Percentiles rank a stretch among this genome's conserved stretches.
These are phyloP conservation scores for Troglohyphantes excavatus DNA, from an alignment of 2,888 invertebrate genomes.

Conservation along the genomic window DNA sequence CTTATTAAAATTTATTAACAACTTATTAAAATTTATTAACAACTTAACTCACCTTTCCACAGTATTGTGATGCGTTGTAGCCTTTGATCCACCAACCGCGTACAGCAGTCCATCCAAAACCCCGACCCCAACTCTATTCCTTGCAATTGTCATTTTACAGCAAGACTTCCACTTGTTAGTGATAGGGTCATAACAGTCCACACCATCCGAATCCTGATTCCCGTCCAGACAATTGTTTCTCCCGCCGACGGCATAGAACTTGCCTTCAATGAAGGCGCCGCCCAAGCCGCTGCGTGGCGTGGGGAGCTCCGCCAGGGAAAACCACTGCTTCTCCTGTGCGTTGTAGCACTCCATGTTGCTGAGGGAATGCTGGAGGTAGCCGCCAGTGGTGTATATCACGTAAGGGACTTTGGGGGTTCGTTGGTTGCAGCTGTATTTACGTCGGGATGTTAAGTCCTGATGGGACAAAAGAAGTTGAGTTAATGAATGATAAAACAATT, in stretches of 20 bases:
- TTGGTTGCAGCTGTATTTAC: slow-evolving; percentile 91
- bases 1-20: no score
- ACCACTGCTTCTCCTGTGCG: slow-evolving; percentile 92
- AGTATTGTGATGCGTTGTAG: slow-evolving; percentile 91
- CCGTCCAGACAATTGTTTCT: slow-evolving; percentile 93
- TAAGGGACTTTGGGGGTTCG: slow-evolving; percentile 93
- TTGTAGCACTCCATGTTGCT: slow-evolving; percentile 94
- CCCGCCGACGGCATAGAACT: slow-evolving; percentile 96
- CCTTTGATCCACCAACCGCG: slow-evolving; percentile 95
- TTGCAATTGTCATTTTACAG: slow-evolving; percentile 89
- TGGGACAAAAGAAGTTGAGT: neutral
- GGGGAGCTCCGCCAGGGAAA: slow-evolving; percentile 90
- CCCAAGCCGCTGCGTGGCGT: slow-evolving; percentile 94
- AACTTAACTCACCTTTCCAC: slow-evolving; percentile 90
- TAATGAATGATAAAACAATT: no score
- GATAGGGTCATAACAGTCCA: slow-evolving; percentile 93
- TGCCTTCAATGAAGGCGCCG: slow-evolving; percentile 87
- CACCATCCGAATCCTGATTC: slow-evolving; percentile 85
- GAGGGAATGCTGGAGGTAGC: slow-evolving; percentile 92
- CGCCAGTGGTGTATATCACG: slow-evolving; percentile 95
- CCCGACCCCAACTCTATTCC: slow-evolving; percentile 95
- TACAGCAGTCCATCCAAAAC: slow-evolving; percentile 95
- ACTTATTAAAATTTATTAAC: no score
- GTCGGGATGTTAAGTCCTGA: slow-evolving; percentile 93
- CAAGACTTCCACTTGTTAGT: slow-evolving; percentile 93